Evolutionary conservation across 1,140 invertebrate genomes (phyloP).

Genomic region (Tribolium madens): DNA sequence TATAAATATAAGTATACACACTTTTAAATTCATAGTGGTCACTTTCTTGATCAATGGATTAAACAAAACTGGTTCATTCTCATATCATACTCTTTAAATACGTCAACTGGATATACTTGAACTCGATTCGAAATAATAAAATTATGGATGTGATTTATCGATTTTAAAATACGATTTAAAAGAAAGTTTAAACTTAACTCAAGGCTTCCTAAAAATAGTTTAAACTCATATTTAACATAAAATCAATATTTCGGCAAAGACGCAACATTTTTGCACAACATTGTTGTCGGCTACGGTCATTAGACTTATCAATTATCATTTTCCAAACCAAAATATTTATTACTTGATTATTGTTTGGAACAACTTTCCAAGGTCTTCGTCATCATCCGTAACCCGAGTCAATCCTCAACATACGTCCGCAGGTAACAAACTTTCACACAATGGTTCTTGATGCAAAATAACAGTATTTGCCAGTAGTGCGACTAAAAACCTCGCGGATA

Average conservation of each 20-base stretch:
- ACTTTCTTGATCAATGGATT: background rate
- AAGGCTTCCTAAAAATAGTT: conserved; percentile 10
- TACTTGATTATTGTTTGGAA: background rate
- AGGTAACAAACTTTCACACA: conserved; percentile 33
- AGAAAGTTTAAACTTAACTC: background rate
- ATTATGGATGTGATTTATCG: background rate
- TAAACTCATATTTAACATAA: background rate
- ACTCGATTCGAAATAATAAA: background rate
- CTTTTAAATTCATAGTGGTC: background rate
- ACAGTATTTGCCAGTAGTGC: conserved; percentile 5
- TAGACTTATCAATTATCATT: background rate
- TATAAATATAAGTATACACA: background rate
- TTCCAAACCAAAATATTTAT: background rate
- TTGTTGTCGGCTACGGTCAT: background rate
- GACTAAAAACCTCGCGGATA: background rate
- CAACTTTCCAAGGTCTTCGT: conserved; percentile 23
- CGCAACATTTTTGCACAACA: background rate
- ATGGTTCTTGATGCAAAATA: conserved; percentile 22
- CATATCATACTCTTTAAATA: background rate
- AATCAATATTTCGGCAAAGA: conserved; percentile 11
- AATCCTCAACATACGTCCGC: conserved; percentile 17
- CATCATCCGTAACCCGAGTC: conserved; percentile 17
- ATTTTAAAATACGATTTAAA: background rate
- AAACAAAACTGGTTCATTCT: conserved; percentile 1
- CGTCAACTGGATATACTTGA: conserved; percentile 21